phyloP scores from a whole-genome alignment of 2,888 invertebrate genomes.

The Lithosia quadra region DNA sequence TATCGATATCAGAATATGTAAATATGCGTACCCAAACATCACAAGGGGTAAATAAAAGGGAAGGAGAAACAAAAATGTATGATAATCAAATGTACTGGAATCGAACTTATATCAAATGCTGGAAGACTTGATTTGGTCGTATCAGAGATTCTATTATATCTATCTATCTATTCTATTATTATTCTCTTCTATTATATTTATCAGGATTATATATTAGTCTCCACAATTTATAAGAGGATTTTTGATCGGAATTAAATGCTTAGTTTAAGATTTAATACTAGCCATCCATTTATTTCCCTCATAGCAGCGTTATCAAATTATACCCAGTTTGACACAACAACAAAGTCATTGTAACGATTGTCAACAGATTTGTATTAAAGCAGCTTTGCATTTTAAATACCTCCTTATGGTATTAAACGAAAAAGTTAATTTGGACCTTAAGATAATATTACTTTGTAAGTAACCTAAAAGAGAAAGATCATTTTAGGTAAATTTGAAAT shows the following conservation, averaged over 20 bases:
- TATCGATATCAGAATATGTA: conserved; percentile 83
- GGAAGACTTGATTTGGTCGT: conserved; percentile 56
- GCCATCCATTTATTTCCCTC: not conserved
- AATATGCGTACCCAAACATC: conserved; percentile 76
- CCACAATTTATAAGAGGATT: conserved; percentile 19
- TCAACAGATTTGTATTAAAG: too few species aligned
- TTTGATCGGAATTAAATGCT: not conserved
- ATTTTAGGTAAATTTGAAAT: too few species aligned
- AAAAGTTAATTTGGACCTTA: too few species aligned
- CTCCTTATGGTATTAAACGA: too few species aligned
- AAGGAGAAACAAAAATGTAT: conserved; percentile 73
- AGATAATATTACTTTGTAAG: too few species aligned
- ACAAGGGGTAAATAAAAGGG: conserved; percentile 80
- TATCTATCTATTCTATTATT: too few species aligned
- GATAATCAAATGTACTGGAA: conserved; percentile 80
- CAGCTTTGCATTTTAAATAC: too few species aligned
- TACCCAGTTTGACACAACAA: too few species aligned
- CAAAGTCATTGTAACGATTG: too few species aligned
- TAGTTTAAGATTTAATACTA: not conserved
- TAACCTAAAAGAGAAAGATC: too few species aligned
- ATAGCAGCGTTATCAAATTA: too few species aligned
- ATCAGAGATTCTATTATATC: conserved; percentile 23
- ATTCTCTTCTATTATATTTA: conserved; percentile 31
- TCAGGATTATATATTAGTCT: conserved; percentile 31
- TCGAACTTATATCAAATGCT: conserved; percentile 64